Conservation (phyloP, 2,888 invertebrate species). For the Strigamia maritima region DNA sequence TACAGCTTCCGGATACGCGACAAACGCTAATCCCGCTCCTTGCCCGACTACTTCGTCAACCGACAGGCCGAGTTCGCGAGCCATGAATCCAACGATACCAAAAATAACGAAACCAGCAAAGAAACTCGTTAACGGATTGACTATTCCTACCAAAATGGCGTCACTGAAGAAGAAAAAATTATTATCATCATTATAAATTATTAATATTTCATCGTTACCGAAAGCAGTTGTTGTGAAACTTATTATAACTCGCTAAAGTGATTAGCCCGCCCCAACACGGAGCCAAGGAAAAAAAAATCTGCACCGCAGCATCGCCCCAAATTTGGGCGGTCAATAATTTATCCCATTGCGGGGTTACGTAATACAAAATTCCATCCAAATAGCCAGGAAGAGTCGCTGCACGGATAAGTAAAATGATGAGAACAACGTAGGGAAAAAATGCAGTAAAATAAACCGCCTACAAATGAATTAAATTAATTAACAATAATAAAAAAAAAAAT, state of each 20-base stretch:
- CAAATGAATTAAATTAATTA: conserved; percentile 42
- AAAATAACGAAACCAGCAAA: conserved; percentile 55
- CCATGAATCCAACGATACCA: conserved; percentile 55
- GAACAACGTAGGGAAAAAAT: conserved; percentile 71
- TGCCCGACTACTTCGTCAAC: conserved; percentile 47
- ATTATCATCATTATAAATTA: neutral
- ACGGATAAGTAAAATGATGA: conserved; percentile 71
- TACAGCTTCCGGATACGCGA: conserved; percentile 48
- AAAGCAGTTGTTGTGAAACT: conserved; percentile 42
- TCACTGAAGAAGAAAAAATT: conserved; percentile 43
- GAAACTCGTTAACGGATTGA: conserved; percentile 53
- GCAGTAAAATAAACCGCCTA: conserved; percentile 74
- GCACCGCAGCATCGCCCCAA: conserved; percentile 42
- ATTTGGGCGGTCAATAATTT: conserved; percentile 63
- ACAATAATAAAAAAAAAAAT: neutral
- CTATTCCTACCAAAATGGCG: conserved; percentile 49
- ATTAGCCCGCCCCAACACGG: conserved; percentile 42
- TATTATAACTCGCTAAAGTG: conserved; percentile 42
- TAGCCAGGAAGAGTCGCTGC: conserved; percentile 77
- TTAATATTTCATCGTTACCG: conserved; percentile 28
- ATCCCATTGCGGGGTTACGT: conserved; percentile 73
- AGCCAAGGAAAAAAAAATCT: conserved; percentile 42
- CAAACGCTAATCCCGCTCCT: conserved; percentile 48
- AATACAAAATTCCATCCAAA: conserved; percentile 70
- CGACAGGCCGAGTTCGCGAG: conserved; percentile 51